A percentile compares a stretch with the other conserved stretches of the same genome.
Conservation (phyloP, 2,797 vertebrate genomes). For the Sebastes iracundus region DNA sequence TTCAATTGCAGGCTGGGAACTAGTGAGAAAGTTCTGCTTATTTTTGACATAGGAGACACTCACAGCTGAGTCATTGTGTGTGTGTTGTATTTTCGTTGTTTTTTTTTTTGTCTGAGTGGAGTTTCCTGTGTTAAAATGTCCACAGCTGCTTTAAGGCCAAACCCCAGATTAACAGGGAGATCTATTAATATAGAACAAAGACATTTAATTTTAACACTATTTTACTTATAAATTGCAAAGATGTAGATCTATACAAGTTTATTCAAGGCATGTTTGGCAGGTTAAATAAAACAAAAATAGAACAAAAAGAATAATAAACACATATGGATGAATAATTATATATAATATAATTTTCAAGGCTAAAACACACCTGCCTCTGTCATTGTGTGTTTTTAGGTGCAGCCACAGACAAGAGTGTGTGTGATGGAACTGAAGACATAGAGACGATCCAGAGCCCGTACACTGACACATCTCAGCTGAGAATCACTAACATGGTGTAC, state of each 20-base stretch:
- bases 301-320: no score
- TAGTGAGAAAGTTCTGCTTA: not conserved
- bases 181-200: no score
- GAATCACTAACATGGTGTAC: constrained; percentile 79
- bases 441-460: constrained; percentile 54
- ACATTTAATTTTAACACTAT: no score
- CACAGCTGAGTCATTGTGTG: not conserved
- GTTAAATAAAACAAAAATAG: not conserved
- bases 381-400: constrained; percentile 7
- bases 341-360: not conserved
- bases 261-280: not conserved
- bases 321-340: no score
- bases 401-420: constrained; percentile 4
- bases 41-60: not conserved
- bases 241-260: no score
- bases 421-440: constrained; percentile 70
- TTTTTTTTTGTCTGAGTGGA: no score
- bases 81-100: not conserved
- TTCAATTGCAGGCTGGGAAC: constrained; percentile 62
- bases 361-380: not conserved
- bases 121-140: no score
- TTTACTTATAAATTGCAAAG: no score
- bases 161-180: no score
- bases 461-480: constrained; percentile 74
- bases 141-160: no score